These are phyloP conservation scores for Phalacrocorax pelagicus DNA, from an alignment of 2,113 vertebrate species.

Conservation along the genomic window DNA sequence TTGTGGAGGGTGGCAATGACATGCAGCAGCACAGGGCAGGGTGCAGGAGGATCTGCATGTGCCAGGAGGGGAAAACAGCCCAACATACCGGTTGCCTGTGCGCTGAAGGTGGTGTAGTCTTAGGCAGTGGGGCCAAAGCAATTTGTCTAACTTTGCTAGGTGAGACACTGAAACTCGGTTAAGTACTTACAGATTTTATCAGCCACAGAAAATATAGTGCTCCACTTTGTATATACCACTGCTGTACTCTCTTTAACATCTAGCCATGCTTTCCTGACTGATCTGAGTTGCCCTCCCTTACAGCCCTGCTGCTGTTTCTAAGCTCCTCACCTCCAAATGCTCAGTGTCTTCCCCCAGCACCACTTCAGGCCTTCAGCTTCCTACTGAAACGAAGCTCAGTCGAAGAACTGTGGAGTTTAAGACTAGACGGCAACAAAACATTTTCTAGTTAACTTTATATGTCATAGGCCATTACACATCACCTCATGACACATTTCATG, in stretches of 20 bases:
- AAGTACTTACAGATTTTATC: background rate
- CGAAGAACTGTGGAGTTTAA: background rate
- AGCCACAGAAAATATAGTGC: background rate
- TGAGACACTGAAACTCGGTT: background rate
- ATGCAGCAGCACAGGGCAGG: background rate
- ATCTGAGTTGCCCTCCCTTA: background rate
- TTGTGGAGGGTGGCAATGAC: background rate
- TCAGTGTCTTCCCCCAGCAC: background rate
- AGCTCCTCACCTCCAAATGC: background rate
- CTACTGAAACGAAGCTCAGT: background rate
- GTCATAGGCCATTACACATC: background rate
- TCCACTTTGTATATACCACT: rapidly evolving
- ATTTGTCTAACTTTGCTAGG: background rate
- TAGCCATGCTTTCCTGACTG: background rate
- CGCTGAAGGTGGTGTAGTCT: background rate
- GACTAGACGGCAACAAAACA: background rate
- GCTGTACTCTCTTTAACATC: background rate
- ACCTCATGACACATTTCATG: background rate
- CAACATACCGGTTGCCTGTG: background rate
- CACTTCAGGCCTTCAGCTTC: background rate
- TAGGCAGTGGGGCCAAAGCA: background rate
- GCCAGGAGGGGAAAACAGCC: background rate
- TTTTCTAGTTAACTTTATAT: background rate
- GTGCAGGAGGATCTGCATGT: background rate
- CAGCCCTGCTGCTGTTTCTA: background rate